A percentile compares a stretch with the other conserved stretches of the same genome.
Evolutionary conservation across 2,888 invertebrate species (phyloP).

Genomic region (Reticulitermes lucifugus): DNA sequence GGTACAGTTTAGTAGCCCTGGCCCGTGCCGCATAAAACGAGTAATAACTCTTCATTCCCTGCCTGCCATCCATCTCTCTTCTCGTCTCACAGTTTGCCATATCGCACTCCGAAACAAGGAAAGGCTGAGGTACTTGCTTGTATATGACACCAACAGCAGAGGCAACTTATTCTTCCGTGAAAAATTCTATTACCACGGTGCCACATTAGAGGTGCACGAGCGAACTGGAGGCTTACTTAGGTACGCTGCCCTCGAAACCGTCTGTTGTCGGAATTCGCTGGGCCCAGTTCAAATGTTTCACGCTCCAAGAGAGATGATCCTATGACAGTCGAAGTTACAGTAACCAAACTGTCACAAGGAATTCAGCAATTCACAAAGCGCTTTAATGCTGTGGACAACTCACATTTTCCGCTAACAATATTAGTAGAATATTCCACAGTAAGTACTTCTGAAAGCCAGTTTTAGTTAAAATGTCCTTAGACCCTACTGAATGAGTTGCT

Average conservation of each 20-base stretch:
- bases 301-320: slow-evolving; percentile 15
- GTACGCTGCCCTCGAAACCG: not conserved
- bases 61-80: not conserved
- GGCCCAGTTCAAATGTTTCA: slow-evolving; percentile 25
- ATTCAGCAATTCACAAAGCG: not conserved
- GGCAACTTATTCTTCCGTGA: slow-evolving; percentile 17
- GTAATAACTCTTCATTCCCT: slow-evolving; percentile 6
- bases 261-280: not conserved
- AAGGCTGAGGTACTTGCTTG: not conserved
- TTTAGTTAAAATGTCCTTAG: no score
- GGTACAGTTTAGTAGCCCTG: not conserved
- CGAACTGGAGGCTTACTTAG: not conserved
- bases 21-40: not conserved
- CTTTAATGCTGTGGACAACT: no score
- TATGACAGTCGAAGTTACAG: slow-evolving; percentile 2
- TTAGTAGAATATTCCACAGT: no score
- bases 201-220: slow-evolving; percentile 34
- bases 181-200: slow-evolving; percentile 32
- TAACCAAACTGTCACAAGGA: not conserved
- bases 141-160: slow-evolving; percentile 9
- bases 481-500: no score
- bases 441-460: no score
- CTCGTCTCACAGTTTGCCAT: not conserved
- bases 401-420: no score
- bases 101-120: not conserved